Evolutionary conservation across 2,888 invertebrate genomes (phyloP).

Genomic region (Cyaniris semiargus): DNA sequence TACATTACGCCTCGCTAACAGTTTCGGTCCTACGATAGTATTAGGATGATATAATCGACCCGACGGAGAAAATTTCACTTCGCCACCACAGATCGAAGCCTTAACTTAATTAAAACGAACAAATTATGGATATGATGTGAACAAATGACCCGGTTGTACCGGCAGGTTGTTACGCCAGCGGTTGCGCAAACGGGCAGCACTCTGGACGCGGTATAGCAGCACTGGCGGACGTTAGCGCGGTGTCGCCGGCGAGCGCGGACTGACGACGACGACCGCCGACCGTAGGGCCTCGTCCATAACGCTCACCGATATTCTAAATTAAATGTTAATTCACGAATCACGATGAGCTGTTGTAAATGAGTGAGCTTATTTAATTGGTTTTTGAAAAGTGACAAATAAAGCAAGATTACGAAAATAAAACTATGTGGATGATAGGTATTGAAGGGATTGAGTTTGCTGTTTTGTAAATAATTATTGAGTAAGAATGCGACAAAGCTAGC

Average conservation of each 20-base stretch:
- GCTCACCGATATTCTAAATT: not conserved
- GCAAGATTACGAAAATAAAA: too few species aligned
- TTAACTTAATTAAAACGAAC: not conserved
- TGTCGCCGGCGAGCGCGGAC: conserved; percentile 4
- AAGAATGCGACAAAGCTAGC: not conserved
- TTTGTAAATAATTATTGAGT: too few species aligned
- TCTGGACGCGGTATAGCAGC: conserved; percentile 3
- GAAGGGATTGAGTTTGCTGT: too few species aligned
- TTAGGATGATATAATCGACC: conserved; percentile 19
- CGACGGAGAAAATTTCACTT: conserved; percentile 23
- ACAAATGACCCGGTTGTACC: conserved; percentile 41
- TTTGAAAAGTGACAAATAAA: too few species aligned
- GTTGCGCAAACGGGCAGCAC: conserved; percentile 37
- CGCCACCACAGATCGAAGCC: not conserved
- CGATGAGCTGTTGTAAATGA: not conserved
- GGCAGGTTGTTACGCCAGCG: conserved; percentile 40
- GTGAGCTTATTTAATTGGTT: too few species aligned
- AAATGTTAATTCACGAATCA: not conserved
- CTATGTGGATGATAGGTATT: too few species aligned
- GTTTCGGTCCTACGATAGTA: not conserved
- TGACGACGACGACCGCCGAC: not conserved
- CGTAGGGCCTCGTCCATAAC: not conserved
- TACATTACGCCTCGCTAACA: conserved; percentile 3
- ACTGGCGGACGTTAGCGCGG: conserved; percentile 30
- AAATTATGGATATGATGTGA: conserved; percentile 12